Base-by-base conservation (phyloP, 2,113 vertebrate species). In the Uria lomvia region DNA sequence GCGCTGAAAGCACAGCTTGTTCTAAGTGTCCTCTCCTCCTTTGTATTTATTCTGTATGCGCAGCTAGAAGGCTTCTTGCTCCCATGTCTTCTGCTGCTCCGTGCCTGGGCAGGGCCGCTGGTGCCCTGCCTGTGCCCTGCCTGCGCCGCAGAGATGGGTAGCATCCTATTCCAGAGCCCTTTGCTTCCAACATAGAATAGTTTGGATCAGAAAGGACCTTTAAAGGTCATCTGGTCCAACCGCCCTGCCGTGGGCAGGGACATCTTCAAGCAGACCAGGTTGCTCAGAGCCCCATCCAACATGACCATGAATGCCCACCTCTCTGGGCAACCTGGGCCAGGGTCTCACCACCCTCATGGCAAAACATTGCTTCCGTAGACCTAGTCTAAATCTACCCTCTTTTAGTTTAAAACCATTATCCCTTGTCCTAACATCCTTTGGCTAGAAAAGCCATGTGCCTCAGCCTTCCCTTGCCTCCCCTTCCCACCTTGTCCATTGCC, bases 401-500 rank as follows among this genome's bases (percentile, higher is more conserved):
- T 34, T 20, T 55, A 18, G 16, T 38, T 62, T 63, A 55, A 63
- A 79, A n/a, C n/a, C 23, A 32, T 52, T 29, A 42, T 11, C 40
- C 40, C 23, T 71, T 72, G 42, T 42, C 29, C 67, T 72, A 47
- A 8, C 30, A 12, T 52, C 60, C n/a, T 81, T 59, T 11, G 73
- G n/a, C 32, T 65, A 47, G 47, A 60, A 89, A 56, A 60, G 19
- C 24, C 17, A 4, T 1, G 2, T 53, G 55, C 55, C 50, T 15
- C 45, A 27, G 1, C 20, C 30, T 23, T 27, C 20, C 43, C 32
- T 49, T 40, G 8, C 45, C 15, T 71, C 65, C 45, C 56, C 13
- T 79, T 58, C 34, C 23, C 11, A 0, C n/a, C 36, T 62, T 9
- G 14, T 12, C 36, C 0, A 0, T 7, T 6, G 21, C 34, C 26